Evolutionary conservation across 2,888 invertebrate species (phyloP).

Genomic region (Nematopogon swammerdamellus): DNA sequence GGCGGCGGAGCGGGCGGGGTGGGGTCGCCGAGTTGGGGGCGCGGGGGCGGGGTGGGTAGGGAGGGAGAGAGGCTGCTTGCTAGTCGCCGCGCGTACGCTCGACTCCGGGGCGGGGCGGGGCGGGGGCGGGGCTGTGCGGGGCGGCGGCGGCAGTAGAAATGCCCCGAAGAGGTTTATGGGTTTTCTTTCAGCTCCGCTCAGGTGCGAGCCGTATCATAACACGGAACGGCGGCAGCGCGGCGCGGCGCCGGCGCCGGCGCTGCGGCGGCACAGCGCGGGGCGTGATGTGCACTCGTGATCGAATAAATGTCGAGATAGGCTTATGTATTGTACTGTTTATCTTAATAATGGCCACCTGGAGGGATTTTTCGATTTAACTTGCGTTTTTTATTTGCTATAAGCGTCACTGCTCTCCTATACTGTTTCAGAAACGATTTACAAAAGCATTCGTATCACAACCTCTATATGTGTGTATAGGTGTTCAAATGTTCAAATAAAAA

Average conservation of each 20-base stretch:
- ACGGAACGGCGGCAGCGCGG: slow-evolving; percentile 48
- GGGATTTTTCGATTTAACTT: slow-evolving; percentile 53
- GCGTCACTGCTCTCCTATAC: not conserved
- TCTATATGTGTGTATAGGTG: too few species aligned
- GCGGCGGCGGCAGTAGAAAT: slow-evolving; percentile 49
- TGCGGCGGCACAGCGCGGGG: slow-evolving; percentile 24
- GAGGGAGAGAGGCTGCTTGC: slow-evolving; percentile 13
- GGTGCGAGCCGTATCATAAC: slow-evolving; percentile 58
- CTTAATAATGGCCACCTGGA: slow-evolving; percentile 53
- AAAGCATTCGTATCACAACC: too few species aligned
- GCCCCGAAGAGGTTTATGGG: slow-evolving; percentile 56
- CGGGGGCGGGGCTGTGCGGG: slow-evolving; percentile 24
- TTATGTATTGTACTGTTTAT: slow-evolving; percentile 59
- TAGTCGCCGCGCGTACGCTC: slow-evolving; percentile 24
- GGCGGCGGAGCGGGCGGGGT: slow-evolving; percentile 15
- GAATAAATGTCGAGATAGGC: slow-evolving; percentile 58
- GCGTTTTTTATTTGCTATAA: slow-evolving; percentile 21
- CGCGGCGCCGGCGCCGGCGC: too few species aligned
- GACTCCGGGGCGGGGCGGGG: slow-evolving; percentile 47
- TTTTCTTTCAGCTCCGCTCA: slow-evolving; percentile 56
- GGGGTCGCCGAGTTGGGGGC: slow-evolving; percentile 19
- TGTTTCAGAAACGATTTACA: not conserved
- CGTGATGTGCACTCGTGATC: slow-evolving; percentile 58
- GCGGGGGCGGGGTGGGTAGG: slow-evolving; percentile 23
- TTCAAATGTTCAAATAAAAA: too few species aligned